These are phyloP conservation scores for Dynastes maya DNA, from an alignment of 2,888 invertebrate species.

Conservation along the genomic window DNA sequence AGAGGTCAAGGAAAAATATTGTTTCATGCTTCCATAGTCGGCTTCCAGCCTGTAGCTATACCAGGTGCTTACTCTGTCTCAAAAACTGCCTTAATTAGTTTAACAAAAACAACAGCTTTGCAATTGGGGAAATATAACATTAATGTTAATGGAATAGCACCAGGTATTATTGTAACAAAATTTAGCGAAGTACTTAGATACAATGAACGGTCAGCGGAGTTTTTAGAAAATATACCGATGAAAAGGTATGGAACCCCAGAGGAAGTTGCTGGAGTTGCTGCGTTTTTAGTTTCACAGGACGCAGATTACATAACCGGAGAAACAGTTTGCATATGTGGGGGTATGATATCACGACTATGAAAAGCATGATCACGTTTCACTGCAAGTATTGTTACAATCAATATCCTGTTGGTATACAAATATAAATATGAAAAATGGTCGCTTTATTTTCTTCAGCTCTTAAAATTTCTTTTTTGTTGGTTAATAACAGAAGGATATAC, in stretches of 20 bases:
- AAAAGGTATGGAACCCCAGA: conserved; percentile 75
- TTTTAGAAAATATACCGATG: conserved; percentile 7
- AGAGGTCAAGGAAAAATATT: conserved; percentile 89
- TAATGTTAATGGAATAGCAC: conserved; percentile 93
- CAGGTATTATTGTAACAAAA: conserved; percentile 92
- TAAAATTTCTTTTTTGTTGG: no score
- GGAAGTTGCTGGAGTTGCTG: conserved; percentile 77
- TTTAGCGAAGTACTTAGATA: conserved; percentile 84
- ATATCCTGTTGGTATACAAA: no score
- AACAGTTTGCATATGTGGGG: conserved; percentile 78
- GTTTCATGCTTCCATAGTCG: conserved; percentile 91
- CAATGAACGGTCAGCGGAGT: neutral
- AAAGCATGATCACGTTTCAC: neutral
- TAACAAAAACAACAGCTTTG: conserved; percentile 87
- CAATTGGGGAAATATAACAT: conserved; percentile 88
- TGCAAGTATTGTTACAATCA: no score
- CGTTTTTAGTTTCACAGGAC: conserved; percentile 81
- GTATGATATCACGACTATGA: conserved; percentile 66
- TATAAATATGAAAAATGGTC: no score
- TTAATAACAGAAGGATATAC: neutral
- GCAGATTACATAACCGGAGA: conserved; percentile 84
- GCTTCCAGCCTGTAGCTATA: conserved; percentile 83
- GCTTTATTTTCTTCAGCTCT: no score
- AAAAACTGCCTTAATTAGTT: conserved; percentile 92
- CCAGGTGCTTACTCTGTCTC: conserved; percentile 94